Conservation (phyloP, 2,888 invertebrate genomes). For the Drosophila longiperda region DNA sequence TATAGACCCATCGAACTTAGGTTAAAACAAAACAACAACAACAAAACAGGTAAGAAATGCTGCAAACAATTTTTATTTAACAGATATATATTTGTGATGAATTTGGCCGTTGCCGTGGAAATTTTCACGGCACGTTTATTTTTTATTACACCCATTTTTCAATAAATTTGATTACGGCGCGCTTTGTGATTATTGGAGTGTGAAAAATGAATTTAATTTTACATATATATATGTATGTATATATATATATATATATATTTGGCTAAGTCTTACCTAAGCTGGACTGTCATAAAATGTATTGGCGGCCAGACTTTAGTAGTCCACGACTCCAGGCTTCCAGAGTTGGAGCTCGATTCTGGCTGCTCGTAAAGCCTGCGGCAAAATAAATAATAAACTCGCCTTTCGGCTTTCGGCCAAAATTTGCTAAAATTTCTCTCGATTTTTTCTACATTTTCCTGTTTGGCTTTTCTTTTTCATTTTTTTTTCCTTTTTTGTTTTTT, state of each 20-base stretch:
- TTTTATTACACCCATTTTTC: conserved; percentile 76
- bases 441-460: conserved; percentile 23
- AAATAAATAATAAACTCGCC: conserved; percentile 79
- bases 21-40: conserved; percentile 2
- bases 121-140: conserved; percentile 39
- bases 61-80: conserved; percentile 27
- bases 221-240: background rate
- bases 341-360: conserved; percentile 33
- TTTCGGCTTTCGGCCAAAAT: conserved; percentile 45
- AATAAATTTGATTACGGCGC: conserved; percentile 79
- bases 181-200: conserved; percentile 79
- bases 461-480: conserved; percentile 5
- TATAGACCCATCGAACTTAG: background rate
- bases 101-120: conserved; percentile 35
- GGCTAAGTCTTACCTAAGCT: conserved; percentile 58
- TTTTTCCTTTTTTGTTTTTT: conserved; percentile 14
- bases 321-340: conserved; percentile 2
- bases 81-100: conserved; percentile 53
- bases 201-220: conserved; percentile 79
- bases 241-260: background rate
- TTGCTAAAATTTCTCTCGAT: conserved; percentile 40
- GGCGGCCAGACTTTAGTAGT: conserved; percentile 39
- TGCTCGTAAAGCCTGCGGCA: conserved; percentile 78
- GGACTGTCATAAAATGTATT: conserved; percentile 72
- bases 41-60: conserved; percentile 1